These are phyloP conservation scores for Ctenopoma multispine DNA, from an alignment of 2,797 vertebrate species.

Conservation along the genomic window DNA sequence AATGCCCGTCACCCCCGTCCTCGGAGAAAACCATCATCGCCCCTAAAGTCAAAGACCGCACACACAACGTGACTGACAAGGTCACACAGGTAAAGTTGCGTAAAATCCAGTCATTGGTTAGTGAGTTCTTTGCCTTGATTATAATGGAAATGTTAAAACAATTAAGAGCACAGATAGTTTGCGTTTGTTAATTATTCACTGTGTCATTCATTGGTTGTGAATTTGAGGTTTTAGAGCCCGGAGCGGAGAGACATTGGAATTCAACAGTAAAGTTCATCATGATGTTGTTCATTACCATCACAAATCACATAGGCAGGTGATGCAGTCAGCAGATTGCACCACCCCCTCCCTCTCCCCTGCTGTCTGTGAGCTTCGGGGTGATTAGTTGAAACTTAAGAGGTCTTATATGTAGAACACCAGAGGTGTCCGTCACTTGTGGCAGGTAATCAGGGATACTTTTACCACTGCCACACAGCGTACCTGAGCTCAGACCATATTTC, in stretches of 20 bases:
- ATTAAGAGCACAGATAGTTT: background rate
- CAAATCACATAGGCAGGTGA: slow-evolving; percentile 32
- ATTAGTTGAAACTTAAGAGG: slow-evolving; percentile 59
- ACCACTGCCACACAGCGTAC: slow-evolving; percentile 57
- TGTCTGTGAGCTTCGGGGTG: slow-evolving; percentile 21
- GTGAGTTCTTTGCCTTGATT: background rate
- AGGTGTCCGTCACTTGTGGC: slow-evolving; percentile 48
- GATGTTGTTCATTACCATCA: slow-evolving; percentile 20
- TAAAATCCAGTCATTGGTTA: no score
- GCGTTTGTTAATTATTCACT: slow-evolving; percentile 22
- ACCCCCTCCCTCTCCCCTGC: background rate
- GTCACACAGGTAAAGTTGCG: slow-evolving; percentile 92
- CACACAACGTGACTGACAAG: slow-evolving; percentile 98
- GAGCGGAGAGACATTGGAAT: slow-evolving; percentile 9
- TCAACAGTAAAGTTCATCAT: slow-evolving; percentile 5
- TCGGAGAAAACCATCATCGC: slow-evolving; percentile 98
- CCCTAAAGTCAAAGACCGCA: slow-evolving; percentile 96
- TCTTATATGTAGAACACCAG: slow-evolving; percentile 48
- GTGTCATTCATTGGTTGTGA: background rate
- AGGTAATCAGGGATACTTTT: slow-evolving; percentile 63
- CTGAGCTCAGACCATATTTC: slow-evolving; percentile 36
- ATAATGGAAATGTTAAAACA: background rate
- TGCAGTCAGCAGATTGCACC: slow-evolving; percentile 40
- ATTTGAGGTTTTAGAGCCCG: background rate
- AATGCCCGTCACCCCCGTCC: slow-evolving; percentile 92